Evolutionary conservation across 1,140 invertebrate species (phyloP), one percentile per base, ranked within the genome.

Genomic region (Trichomalopsis sarcophagae): DNA sequence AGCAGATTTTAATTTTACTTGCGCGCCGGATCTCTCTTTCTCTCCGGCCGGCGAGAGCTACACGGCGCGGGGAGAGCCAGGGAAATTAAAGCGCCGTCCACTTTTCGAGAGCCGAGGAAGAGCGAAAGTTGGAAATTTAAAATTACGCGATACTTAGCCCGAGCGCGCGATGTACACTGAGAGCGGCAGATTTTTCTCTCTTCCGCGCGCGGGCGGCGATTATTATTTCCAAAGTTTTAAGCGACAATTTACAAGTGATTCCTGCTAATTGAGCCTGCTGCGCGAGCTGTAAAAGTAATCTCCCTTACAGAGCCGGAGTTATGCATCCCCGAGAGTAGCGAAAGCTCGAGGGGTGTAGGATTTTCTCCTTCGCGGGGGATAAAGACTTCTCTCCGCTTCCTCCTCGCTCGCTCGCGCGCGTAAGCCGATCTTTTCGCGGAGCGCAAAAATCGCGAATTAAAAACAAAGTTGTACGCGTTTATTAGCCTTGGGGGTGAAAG

Each of bases 221-320:
- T 77, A 83, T 76, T 76, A 66, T 76, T 68, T 27, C 13, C 4
- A 14, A 66, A 83, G 74, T 83, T 77, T 77, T 47, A 40, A 83
- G 78, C 36, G 74, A 21, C 74, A 77, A 83, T 69, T 83, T 77
- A 36, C 74, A 77, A 83, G 62, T 83, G 62, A 83, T 77, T 77
- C 47, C 76, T 69, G 40, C 21, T 82, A 66, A 82, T 66, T 83
- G 75, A 83, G 69, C n/a, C 36, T 66, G 11, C 73, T n/a, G 55
- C 55, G 17, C 21, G 55, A 62, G 55, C 55, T 62, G 17, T n/a
- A 62, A 62, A 62, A 62, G 55, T 62, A 62, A 62, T 62, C 55
- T 62, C 21, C 4, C 55, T 62, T n/a, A 44, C 55, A 36, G 33
- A 3, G 4, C 33, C 33, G 17, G 55, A 62, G 27, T 30, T 55